Percentiles rank a stretch among this genome's conserved stretches.
These are phyloP conservation scores for Pitta sordida DNA, from an alignment of 2,113 vertebrate genomes.

Conservation along the genomic window DNA sequence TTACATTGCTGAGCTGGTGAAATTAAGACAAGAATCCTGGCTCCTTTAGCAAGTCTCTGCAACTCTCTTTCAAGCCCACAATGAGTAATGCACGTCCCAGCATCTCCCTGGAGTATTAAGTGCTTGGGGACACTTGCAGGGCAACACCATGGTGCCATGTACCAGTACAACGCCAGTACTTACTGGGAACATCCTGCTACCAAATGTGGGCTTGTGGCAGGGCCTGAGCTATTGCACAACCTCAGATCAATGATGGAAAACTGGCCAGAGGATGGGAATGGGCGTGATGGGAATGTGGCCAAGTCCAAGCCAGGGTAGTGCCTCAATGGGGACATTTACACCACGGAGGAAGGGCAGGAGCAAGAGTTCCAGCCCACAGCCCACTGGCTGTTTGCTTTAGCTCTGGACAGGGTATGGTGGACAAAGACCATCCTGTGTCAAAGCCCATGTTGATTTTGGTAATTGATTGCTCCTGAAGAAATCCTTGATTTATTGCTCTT, in stretches of 20 bases:
- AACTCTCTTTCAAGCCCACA: neutral
- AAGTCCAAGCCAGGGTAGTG: neutral
- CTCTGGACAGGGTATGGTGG: neutral
- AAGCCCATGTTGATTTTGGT: neutral
- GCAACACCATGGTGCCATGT: neutral
- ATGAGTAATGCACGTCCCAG: neutral
- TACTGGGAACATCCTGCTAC: neutral
- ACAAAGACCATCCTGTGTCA: constrained; percentile 40
- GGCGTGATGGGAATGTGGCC: neutral
- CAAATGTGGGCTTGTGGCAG: neutral
- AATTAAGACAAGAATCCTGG: neutral
- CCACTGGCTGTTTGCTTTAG: neutral
- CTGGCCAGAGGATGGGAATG: fast-evolving
- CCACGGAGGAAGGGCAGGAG: neutral
- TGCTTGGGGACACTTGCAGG: neutral
- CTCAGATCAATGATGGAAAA: neutral
- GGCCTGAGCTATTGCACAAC: neutral
- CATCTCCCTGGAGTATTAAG: neutral
- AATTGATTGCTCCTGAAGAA: neutral
- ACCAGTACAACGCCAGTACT: fast-evolving
- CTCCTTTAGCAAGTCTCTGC: neutral
- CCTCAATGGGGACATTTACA: constrained; percentile 16
- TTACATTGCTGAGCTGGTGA: neutral
- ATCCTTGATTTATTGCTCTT: neutral
- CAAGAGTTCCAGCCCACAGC: neutral